These are phyloP conservation scores for Microcebus lehilahytsara DNA, from an alignment of 2,113 vertebrate genomes.

Conservation along the genomic window DNA sequence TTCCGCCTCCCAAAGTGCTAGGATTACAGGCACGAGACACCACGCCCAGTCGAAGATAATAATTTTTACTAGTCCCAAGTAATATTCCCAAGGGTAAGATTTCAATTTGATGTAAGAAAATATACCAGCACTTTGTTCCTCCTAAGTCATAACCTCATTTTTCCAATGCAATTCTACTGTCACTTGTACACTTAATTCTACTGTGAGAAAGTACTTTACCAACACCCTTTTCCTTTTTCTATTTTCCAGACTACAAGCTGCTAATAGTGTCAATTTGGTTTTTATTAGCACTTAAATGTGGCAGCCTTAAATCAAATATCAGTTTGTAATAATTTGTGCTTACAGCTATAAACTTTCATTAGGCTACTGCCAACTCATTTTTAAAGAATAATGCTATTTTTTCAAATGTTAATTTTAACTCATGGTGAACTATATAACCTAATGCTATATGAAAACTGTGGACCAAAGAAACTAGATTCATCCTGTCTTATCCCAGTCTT, in stretches of 20 bases:
- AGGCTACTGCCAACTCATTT: slow-evolving; percentile 23
- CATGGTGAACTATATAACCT: background rate
- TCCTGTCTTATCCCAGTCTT: background rate
- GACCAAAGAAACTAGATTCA: background rate
- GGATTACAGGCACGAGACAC: too few species aligned
- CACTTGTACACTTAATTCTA: background rate
- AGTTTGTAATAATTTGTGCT: slow-evolving; percentile 45
- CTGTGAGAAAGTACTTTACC: slow-evolving; percentile 47
- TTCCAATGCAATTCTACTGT: background rate
- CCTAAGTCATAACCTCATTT: background rate
- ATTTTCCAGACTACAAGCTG: slow-evolving; percentile 8
- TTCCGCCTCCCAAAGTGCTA: too few species aligned
- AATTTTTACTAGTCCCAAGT: background rate
- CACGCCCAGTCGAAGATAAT: too few species aligned
- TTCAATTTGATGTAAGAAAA: slow-evolving; percentile 46
- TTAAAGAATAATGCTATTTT: slow-evolving; percentile 37
- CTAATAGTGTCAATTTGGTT: slow-evolving; percentile 31
- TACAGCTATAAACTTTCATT: slow-evolving; percentile 40
- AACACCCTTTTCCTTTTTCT: slow-evolving; percentile 35
- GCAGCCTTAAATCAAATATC: slow-evolving; percentile 32
- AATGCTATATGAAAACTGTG: background rate
- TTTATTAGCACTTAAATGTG: slow-evolving; percentile 20
- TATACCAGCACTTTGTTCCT: background rate
- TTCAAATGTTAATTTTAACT: slow-evolving; percentile 29
- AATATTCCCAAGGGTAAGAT: slow-evolving; percentile 20